Evolutionary conservation across 1,140 invertebrate genomes (phyloP), one percentile per base, ranked within the genome.

Genomic region (Phortica variegata): DNA sequence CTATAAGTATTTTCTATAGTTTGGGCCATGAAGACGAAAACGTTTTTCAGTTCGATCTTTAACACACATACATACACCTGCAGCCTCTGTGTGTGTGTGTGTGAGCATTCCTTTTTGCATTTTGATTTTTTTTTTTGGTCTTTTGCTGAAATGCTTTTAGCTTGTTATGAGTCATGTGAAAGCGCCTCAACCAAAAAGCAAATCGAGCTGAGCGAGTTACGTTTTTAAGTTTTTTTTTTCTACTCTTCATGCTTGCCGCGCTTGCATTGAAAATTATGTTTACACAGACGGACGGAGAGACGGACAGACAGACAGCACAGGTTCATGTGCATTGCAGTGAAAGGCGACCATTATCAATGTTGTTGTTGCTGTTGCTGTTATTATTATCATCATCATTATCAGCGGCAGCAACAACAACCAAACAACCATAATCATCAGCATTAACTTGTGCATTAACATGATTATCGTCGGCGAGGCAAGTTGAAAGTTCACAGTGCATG

Each of bases 371-470:
- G 10, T 21, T 1, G 2, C 37, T n/a, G 17, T 13, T n/a, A 15
- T 18, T 21, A 21, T 18, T 15, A 10, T n/a, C 18, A 44, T 45
- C 38, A 37, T 13, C 45, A 42, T 21, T 29, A 44, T n/a, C 49
- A 42, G 48, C 47, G 47, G 38, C 49, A 52, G 50, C 38, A 49
- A 49, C 41, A 43, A 15, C 39, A 52, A 43, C 43, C 38, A 33
- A 44, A 39, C 33, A 50, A 52, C 55, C 63, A 63, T 68, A 68
- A 66, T 68, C 63, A 68, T 66, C 63, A 26, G 5, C 23, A 66
- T 68, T 68, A 66, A 60, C 60, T 69, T 68, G 63, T 60, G 63
- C 69, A 68, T 68, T 68, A 68, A 68, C 60, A 63, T 68, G 63
- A 68, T 68, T 68, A 68, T 69, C 63, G 32, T 32, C 38, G 26